Conservation (phyloP, 2,888 invertebrate genomes). For the Campaea margaritaria region DNA sequence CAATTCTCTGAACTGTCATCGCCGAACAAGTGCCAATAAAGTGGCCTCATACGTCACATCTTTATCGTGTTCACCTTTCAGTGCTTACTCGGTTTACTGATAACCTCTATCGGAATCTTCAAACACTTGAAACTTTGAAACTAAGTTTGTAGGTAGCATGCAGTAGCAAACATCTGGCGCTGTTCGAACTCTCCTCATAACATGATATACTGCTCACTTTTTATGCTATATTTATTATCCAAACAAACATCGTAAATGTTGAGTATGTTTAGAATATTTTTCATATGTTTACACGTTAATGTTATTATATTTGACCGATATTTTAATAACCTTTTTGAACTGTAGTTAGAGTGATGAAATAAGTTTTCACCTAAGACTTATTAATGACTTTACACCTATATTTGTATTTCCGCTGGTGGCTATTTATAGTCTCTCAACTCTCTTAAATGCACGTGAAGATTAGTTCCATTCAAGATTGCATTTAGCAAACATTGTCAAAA, state of each 20-base stretch:
- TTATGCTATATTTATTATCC: conserved; percentile 47
- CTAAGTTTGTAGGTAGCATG: conserved; percentile 3
- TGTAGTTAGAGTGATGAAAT: background rate
- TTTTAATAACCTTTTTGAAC: conserved; percentile 24
- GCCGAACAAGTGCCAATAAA: conserved; percentile 5
- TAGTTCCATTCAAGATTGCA: too few relatives aligned
- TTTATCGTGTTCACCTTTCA: conserved; percentile 36
- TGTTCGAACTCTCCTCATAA: conserved; percentile 25
- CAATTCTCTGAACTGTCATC: conserved; percentile 18
- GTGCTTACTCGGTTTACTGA: conserved; percentile 26
- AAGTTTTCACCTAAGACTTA: background rate
- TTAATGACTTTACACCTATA: conserved; percentile 5
- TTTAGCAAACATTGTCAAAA: too few relatives aligned
- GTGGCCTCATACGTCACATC: conserved; percentile 29
- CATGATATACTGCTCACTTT: conserved; percentile 35
- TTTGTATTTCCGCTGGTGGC: too few relatives aligned
- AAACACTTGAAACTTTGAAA: conserved; percentile 33
- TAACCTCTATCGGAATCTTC: conserved; percentile 33
- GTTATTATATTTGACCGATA: conserved; percentile 27
- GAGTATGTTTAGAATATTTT: conserved; percentile 48
- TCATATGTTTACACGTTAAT: conserved; percentile 26
- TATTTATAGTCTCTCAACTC: too few relatives aligned
- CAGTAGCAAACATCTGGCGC: conserved; percentile 40
- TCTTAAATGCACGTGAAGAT: too few relatives aligned
- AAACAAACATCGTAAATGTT: conserved; percentile 50